These are phyloP conservation scores for Orbicella faveolata DNA, from an alignment of 64 coral and sea anemone genomes.

Conservation along the genomic window DNA sequence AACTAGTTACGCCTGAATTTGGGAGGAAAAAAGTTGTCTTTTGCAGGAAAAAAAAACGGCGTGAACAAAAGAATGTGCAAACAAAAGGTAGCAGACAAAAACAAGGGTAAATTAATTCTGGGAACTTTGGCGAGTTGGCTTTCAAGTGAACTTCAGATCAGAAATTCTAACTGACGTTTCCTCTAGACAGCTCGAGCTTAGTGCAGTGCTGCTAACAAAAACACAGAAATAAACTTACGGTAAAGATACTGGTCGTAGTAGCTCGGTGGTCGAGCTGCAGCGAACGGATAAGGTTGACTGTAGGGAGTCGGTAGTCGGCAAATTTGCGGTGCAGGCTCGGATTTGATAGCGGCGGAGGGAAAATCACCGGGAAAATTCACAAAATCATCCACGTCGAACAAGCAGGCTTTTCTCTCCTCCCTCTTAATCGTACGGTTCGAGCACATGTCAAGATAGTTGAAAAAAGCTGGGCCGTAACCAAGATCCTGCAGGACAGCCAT, in stretches of 20 bases:
- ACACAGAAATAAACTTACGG: conserved; percentile 14
- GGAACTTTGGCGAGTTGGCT: background rate
- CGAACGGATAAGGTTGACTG: background rate
- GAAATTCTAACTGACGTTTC: background rate
- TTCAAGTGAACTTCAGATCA: background rate
- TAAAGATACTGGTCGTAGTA: background rate
- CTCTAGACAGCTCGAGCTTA: background rate
- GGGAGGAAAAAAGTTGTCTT: background rate
- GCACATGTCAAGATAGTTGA: conserved; percentile 6
- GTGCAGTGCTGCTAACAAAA: background rate
- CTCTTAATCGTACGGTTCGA: background rate
- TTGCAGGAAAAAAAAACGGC: background rate
- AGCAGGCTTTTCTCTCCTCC: conserved; percentile 1
- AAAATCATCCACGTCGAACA: conserved; percentile 10
- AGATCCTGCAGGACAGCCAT: conserved; percentile 22
- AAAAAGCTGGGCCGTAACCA: background rate
- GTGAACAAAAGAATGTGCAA: background rate
- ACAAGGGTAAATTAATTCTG: background rate
- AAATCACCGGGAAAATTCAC: background rate
- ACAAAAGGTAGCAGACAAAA: conserved; percentile 17
- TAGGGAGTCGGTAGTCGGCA: background rate
- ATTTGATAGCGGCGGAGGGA: background rate
- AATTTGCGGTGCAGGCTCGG: background rate
- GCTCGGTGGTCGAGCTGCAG: background rate
- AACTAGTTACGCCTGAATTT: background rate